Percentiles rank a stretch among this genome's conserved stretches.
These are phyloP conservation scores for Aulostomus chinensis DNA, from an alignment of 2,797 vertebrate species.

Conservation along the genomic window DNA sequence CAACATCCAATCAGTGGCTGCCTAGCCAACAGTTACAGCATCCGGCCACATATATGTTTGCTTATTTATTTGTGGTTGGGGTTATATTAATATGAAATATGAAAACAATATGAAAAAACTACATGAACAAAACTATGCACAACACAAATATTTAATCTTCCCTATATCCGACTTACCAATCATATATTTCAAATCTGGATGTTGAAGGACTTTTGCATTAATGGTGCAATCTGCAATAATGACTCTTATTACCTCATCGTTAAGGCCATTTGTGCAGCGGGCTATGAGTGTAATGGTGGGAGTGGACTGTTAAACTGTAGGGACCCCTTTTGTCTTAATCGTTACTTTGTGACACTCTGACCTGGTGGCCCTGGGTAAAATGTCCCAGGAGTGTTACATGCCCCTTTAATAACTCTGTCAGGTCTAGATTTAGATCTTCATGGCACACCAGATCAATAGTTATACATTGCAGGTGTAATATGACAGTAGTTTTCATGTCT, in stretches of 20 bases:
- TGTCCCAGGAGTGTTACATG: conserved; percentile 66
- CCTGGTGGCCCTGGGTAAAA: conserved; percentile 68
- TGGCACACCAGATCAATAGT: conserved; percentile 56
- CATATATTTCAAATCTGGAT: conserved; percentile 28
- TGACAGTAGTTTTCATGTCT: conserved; percentile 9
- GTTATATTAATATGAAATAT: no score
- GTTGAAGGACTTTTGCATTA: conserved; percentile 72
- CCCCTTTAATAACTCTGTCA: conserved; percentile 60
- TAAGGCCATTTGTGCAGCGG: conserved; percentile 73
- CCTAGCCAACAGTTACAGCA: no score
- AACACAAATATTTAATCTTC: no score
- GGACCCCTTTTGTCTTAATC: conserved; percentile 80
- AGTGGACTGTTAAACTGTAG: conserved; percentile 73
- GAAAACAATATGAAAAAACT: no score
- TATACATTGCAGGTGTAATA: conserved; percentile 26
- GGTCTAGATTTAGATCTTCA: conserved; percentile 47
- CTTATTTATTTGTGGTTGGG: no score
- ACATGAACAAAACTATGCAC: no score
- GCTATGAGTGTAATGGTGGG: conserved; percentile 73
- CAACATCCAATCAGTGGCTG: conserved; percentile 7
- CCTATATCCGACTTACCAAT: conserved; percentile 9
- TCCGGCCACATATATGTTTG: no score
- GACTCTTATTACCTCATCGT: conserved; percentile 78
- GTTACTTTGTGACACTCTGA: conserved; percentile 71
- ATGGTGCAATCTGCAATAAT: conserved; percentile 67